Evolutionary conservation across 2,888 invertebrate species (phyloP), one percentile per base, ranked within the genome.

Genomic region (Orchestes rusci): DNA sequence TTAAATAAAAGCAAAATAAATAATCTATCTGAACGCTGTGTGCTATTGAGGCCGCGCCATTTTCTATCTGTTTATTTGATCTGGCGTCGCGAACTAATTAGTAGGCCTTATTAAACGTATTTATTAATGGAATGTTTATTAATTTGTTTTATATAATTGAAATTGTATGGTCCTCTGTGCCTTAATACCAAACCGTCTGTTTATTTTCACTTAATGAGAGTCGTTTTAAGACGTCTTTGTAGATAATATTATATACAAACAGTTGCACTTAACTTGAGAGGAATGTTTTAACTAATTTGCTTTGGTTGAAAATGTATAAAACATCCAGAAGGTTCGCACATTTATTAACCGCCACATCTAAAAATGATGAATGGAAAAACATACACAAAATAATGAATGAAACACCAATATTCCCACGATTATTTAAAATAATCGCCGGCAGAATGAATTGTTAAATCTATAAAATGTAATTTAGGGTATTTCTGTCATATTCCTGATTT

Each of bases 111-210:
- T 61, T 63, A 63, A 63, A 65, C 63, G 63, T 64, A 64, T 64
- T 64, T 63, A 64, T 64, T 64, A 65, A 64, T 63, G 64, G 63
- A 60, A 61, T 64, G 64, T 65, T 65, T 64, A 61, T 62, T 61
- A 62, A 60, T 61, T 61, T 59, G 58, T 57, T 57, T 60, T 61
- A 62, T 62, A 60, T 60, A 60, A 48, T 48, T 40, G 47, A 43
- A 43, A 47, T 39, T 30, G 47, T 43, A 42, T 40, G 43, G 42
- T 46, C 42, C 16, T 18, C 34, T 41, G 17, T 16, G 42, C 42
- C 36, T 42, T 42, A 36, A 42, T 36, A 36, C 35, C 29, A 30
- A 36, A 29, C 20, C 27, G 29, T 42, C 29, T 42, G 36, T 42
- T 42, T 42, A 35, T 42, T 42, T 42, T 29, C 29, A 19, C 36